phyloP scores from a whole-genome alignment of 2,113 vertebrate species.

The Smithornis capensis region DNA sequence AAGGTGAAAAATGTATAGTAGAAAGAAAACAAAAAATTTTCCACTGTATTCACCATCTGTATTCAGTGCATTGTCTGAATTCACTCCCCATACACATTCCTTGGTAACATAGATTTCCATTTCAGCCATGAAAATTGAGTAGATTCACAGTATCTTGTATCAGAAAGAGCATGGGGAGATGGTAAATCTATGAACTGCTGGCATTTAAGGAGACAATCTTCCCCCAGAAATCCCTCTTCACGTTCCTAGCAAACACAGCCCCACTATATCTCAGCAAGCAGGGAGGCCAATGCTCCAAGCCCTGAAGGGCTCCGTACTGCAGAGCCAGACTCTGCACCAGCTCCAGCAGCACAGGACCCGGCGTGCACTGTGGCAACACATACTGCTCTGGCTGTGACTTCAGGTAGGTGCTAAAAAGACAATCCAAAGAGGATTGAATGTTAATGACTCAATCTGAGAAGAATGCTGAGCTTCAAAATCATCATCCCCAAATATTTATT shows the following conservation, averaged over 20 bases:
- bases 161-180: background rate
- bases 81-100: background rate
- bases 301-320: fast-evolving
- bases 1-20: background rate
- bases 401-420: background rate
- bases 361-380: fast-evolving
- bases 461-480: background rate
- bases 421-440: background rate
- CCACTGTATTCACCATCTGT: background rate
- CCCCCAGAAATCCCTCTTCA: fast-evolving
- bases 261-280: background rate
- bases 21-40: background rate
- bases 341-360: fast-evolving
- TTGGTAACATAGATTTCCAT: background rate
- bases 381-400: background rate
- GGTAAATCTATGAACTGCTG: background rate
- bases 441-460: background rate
- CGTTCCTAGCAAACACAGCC: background rate
- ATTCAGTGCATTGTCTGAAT: background rate
- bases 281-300: background rate
- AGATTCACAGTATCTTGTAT: background rate
- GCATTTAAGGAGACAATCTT: background rate
- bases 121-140: background rate
- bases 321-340: background rate
- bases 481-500: background rate